Percentiles rank a stretch among this genome's conserved stretches.
phyloP scores from a whole-genome alignment of 2,888 invertebrate species.

The Phragmatobia fuliginosa region DNA sequence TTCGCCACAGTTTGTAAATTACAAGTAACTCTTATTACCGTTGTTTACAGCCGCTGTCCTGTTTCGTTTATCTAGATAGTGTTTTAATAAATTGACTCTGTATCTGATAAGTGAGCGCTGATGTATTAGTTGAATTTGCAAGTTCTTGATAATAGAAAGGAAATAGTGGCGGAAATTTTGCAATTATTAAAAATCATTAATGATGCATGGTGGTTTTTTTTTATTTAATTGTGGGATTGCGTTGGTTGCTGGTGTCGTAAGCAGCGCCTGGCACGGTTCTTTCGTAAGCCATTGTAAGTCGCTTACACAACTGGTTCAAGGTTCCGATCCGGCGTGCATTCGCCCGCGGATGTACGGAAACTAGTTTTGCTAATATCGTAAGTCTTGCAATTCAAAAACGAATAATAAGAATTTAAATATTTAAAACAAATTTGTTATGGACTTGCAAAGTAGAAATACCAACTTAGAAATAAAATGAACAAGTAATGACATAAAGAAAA shows the following conservation, averaged over 20 bases:
- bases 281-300: conserved; percentile 82
- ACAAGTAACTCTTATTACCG: conserved; percentile 40
- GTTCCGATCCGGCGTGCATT: conserved; percentile 80
- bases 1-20: conserved; percentile 54
- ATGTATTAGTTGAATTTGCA: neutral
- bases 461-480: neutral
- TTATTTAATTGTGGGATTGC: conserved; percentile 69
- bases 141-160: neutral
- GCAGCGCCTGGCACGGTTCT: conserved; percentile 76
- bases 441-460: neutral
- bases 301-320: conserved; percentile 86
- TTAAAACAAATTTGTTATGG: neutral
- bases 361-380: conserved; percentile 54
- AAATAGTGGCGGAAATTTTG: conserved; percentile 29
- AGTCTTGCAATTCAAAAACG: neutral
- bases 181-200: conserved; percentile 36
- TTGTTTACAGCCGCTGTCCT: conserved; percentile 50
- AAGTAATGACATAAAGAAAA: neutral
- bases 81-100: conserved; percentile 1
- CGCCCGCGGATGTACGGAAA: conserved; percentile 84
- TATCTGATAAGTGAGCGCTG: neutral
- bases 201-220: conserved; percentile 40
- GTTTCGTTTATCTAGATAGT: conserved; percentile 49
- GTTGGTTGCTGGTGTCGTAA: conserved; percentile 72
- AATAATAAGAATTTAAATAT: neutral